Percentiles rank a stretch among this genome's conserved stretches.
phyloP scores from a whole-genome alignment of 37 sponge, comb jelly and placozoan species.

The Mnemiopsis leidyi region DNA sequence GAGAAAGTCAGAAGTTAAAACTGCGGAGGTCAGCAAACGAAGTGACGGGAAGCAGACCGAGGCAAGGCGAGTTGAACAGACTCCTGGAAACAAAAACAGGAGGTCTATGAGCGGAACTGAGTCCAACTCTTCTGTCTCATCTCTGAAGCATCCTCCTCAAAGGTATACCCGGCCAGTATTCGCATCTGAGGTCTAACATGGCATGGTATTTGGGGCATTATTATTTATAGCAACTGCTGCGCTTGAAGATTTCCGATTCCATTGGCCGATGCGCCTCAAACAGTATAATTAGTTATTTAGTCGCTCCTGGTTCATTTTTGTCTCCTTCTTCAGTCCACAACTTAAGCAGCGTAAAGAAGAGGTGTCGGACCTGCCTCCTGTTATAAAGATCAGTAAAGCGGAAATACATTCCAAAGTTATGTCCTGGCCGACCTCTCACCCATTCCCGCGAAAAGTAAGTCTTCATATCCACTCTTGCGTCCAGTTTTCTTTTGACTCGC shows the following conservation, averaged over 20 bases:
- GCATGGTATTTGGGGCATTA: no score
- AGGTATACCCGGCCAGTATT: no score
- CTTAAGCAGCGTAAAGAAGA: neutral
- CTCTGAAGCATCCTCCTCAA: slow-evolving; percentile 10
- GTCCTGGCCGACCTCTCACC: slow-evolving; percentile 51
- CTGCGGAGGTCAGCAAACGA: neutral
- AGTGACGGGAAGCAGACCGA: neutral
- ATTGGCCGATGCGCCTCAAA: no score
- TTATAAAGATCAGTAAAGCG: slow-evolving; percentile 62
- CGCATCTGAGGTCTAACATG: no score
- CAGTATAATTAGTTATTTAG: no score
- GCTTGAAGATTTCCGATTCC: no score
- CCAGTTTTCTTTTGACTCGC: no score
- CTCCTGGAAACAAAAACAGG: neutral
- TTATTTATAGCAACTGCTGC: no score
- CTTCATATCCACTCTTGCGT: neutral
- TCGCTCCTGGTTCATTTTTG: no score
- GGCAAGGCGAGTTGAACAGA: neutral
- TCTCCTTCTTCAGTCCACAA: slow-evolving; percentile 17
- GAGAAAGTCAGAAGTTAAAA: neutral
- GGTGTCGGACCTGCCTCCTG: slow-evolving; percentile 52
- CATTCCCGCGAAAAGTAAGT: neutral
- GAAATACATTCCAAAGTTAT: slow-evolving; percentile 61
- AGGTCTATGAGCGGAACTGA: neutral
- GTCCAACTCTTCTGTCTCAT: slow-evolving; percentile 20